Conservation (phyloP, 2,797 vertebrate genomes). For the Lophotriccus pileatus region DNA sequence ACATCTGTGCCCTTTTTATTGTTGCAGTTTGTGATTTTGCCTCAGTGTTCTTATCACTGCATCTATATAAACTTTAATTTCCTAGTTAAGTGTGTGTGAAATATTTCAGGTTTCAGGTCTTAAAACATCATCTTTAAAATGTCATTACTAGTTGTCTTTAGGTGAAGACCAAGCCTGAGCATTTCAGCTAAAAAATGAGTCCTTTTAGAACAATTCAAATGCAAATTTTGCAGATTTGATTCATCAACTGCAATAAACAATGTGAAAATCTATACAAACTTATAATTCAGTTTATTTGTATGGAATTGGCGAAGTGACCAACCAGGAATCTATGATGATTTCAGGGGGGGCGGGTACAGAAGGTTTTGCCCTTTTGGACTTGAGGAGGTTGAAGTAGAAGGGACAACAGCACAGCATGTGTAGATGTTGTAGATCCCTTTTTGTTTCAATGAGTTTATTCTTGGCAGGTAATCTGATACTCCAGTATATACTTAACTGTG, state of each 20-base stretch:
- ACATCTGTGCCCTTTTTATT: background rate
- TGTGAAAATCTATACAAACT: background rate
- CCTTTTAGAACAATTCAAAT: background rate
- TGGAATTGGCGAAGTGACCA: background rate
- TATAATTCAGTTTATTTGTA: background rate
- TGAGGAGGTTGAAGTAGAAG: background rate
- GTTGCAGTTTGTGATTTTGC: background rate
- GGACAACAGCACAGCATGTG: background rate
- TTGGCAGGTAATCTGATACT: background rate
- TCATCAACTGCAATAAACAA: background rate
- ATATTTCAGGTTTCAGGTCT: background rate
- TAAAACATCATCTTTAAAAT: background rate
- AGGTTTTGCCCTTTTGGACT: background rate
- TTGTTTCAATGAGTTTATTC: background rate
- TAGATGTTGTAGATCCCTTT: background rate
- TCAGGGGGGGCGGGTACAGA: background rate
- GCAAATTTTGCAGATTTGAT: background rate
- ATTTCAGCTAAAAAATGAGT: background rate
- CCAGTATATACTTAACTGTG: background rate
- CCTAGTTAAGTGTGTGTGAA: background rate
- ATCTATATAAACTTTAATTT: background rate
- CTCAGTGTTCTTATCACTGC: background rate
- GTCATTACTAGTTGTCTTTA: background rate
- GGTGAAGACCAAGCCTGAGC: background rate
- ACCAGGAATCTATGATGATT: background rate